Conservation (phyloP, 1,140 invertebrate genomes). For the Myzus persicae region DNA sequence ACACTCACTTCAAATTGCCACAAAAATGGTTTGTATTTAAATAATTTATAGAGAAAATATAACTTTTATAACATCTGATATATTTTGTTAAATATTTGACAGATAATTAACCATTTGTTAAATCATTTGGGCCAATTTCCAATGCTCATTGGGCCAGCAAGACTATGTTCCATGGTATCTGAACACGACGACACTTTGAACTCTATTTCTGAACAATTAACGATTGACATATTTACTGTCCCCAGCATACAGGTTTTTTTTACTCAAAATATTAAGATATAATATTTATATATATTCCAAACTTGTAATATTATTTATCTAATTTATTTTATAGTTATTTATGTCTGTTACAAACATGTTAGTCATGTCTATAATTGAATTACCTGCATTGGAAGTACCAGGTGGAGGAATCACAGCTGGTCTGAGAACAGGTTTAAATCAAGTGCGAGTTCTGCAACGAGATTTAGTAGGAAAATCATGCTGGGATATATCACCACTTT, state of each 20-base stretch:
- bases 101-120: constrained; percentile 80
- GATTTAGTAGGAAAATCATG: constrained; percentile 96
- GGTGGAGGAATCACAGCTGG: constrained; percentile 85
- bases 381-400: constrained; percentile 84
- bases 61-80: neutral
- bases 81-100: constrained; percentile 54
- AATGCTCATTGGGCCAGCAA: constrained; percentile 83
- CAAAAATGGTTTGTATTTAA: constrained; percentile 69
- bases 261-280: neutral
- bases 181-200: constrained; percentile 92
- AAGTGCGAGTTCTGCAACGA: constrained; percentile 82
- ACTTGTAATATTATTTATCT: neutral
- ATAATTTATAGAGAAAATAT: neutral
- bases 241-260: constrained; percentile 73
- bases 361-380: constrained; percentile 89
- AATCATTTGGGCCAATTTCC: constrained; percentile 91
- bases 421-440: constrained; percentile 67
- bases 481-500: constrained; percentile 93
- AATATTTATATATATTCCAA: neutral
- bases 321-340: constrained; percentile 37
- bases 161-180: constrained; percentile 84
- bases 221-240: constrained; percentile 76
- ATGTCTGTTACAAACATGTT: constrained; percentile 75
- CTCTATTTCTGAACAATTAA: constrained; percentile 74
- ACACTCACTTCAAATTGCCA: constrained; percentile 71